Conservation (phyloP, 2,113 vertebrate species). For the Grallaria varia region DNA sequence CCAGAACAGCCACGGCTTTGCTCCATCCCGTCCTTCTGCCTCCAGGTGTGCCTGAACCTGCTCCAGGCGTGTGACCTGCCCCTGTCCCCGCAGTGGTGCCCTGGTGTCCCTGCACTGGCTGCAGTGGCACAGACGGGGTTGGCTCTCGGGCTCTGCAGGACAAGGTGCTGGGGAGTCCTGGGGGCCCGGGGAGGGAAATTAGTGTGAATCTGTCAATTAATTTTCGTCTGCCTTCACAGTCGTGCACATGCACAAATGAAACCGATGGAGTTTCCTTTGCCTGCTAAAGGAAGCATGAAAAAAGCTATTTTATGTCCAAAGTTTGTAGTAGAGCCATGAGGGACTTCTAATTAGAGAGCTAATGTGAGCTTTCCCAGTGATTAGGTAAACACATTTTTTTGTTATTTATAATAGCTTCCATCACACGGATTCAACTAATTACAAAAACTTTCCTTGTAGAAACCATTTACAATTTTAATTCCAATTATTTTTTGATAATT, state of each 20-base stretch:
- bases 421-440: constrained; percentile 49
- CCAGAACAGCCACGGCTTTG: neutral
- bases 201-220: neutral
- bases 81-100: neutral
- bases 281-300: constrained; percentile 27
- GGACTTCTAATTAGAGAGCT: constrained; percentile 59
- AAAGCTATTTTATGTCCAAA: constrained; percentile 42
- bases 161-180: neutral
- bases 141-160: fast-evolving
- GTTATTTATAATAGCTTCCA: constrained; percentile 55
- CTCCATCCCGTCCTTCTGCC: neutral
- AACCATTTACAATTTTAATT: constrained; percentile 64
- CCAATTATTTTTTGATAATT: constrained; percentile 67
- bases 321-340: constrained; percentile 30
- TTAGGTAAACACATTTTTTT: constrained; percentile 67
- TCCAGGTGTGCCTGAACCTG: neutral
- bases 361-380: constrained; percentile 52
- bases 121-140: neutral
- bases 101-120: fast-evolving
- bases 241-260: neutral
- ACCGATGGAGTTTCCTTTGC: neutral
- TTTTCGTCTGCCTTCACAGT: neutral
- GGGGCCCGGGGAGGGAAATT: neutral
- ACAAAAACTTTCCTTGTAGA: constrained; percentile 53
- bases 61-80: fast-evolving